Base-by-base conservation (phyloP, 2,888 invertebrate species). In the Zeuzera pyrina region DNA sequence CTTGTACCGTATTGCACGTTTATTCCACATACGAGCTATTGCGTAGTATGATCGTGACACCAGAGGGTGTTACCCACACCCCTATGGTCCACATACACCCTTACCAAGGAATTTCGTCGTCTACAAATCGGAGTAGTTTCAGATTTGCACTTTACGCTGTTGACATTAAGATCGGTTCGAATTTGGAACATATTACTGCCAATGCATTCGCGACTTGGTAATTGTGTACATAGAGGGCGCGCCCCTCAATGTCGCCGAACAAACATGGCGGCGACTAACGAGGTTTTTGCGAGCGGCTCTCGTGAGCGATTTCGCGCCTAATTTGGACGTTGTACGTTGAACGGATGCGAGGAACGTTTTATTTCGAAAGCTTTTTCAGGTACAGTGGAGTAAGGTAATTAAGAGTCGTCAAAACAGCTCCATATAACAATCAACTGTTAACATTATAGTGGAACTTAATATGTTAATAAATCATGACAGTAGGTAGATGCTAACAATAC, bases 271-370 rank as follows among this genome's bases (percentile, higher is more conserved):
- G 66, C 67, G 59, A 56, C 67, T 77, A 78, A 81, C 78, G 71
- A 77, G 71, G 76, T 79, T 79, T 78, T 76, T 77, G 74, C 70
- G 70, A 67, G 63, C 53, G 56, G 50, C 60, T 54, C 67, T 71
- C 68, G 78, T 74, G 78, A 72, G 61, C 70, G 73, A 72, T 79
- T 79, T 79, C 78, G 77, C 81, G 81, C 79, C 81, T 77, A 78
- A 77, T 79, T 77, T 78, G 61, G 65, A 71, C 58, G 65, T 30
- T 34, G 29, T 27, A 16, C 12, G 22, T 11, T 11, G 12, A 12
- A 25, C n/a, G n/a, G n/a, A n/a, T n/a, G n/a, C n/a, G n/a, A n/a
- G n/a, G n/a, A n/a, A n/a, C n/a, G n/a, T n/a, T n/a, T n/a, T n/a
- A n/a, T n/a, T n/a, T n/a, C n/a, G n/a, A n/a, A n/a, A n/a, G n/a